Percentiles rank a stretch among this genome's conserved stretches.
phyloP scores from a whole-genome alignment of 2,113 vertebrate genomes.

The Guaruba guarouba region DNA sequence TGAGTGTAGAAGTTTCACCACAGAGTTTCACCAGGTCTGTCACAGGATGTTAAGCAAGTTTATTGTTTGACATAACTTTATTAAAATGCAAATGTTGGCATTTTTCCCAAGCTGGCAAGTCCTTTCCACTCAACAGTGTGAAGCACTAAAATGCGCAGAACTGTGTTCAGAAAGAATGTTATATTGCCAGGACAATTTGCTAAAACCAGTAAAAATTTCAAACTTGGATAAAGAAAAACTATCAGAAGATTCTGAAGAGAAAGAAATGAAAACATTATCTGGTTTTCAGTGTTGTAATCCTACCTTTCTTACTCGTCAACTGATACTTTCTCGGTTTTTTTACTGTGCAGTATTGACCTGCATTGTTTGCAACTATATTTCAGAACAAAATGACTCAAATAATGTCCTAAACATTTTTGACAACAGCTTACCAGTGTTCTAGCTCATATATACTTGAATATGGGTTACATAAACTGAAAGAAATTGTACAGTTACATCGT shows the following conservation, averaged over 20 bases:
- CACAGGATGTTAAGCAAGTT: background rate
- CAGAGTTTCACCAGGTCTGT: background rate
- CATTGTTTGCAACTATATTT: background rate
- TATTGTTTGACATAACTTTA: conserved; percentile 54
- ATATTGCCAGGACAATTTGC: background rate
- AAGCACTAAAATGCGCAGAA: background rate
- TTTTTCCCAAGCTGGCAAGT: conserved; percentile 36
- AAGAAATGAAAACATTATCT: background rate
- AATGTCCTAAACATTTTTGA: background rate
- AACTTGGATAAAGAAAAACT: background rate
- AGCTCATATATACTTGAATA: background rate
- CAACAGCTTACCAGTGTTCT: background rate
- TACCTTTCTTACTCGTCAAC: background rate
- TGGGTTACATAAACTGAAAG: background rate
- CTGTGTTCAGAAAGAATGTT: background rate
- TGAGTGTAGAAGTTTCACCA: background rate
- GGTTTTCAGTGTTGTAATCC: background rate
- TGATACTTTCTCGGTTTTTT: background rate
- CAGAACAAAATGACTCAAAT: background rate
- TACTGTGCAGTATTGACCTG: background rate
- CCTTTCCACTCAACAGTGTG: background rate
- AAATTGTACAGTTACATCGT: background rate
- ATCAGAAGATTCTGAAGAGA: background rate
- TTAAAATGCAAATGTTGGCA: conserved; percentile 58
- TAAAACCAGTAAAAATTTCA: background rate